Percentiles rank a stretch among this genome's conserved stretches.
phyloP scores from a whole-genome alignment of 2,888 invertebrate species.

The Oscheius sp. region DNA sequence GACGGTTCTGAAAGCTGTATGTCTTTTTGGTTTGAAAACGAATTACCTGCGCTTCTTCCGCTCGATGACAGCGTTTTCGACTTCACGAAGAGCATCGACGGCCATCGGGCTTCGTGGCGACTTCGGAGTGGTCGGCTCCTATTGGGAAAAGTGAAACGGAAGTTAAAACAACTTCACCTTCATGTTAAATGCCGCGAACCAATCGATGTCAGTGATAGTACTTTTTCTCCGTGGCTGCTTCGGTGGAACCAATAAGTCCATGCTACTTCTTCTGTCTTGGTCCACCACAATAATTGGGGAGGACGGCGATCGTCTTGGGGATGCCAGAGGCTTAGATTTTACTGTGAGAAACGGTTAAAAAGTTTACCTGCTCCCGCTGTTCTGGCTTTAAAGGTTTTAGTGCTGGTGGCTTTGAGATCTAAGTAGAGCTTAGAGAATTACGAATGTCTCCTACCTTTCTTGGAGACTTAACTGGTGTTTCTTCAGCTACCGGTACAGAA shows the following conservation, averaged over 20 bases:
- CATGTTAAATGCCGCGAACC: conserved; percentile 61
- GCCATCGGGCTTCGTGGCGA: conserved; percentile 36
- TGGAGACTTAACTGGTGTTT: conserved; percentile 21
- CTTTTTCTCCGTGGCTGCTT: conserved; percentile 45
- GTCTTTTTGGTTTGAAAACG: background rate
- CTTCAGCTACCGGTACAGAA: background rate
- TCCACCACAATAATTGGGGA: conserved; percentile 57
- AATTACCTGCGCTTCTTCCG: conserved; percentile 14
- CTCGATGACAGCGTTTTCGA: conserved; percentile 25
- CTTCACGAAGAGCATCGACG: conserved; percentile 37
- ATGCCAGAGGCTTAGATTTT: background rate
- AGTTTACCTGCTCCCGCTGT: background rate
- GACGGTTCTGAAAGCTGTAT: background rate
- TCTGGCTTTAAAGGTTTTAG: background rate
- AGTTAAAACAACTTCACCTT: conserved; percentile 39
- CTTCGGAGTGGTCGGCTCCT: conserved; percentile 38
- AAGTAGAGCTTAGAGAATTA: background rate
- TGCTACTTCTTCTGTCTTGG: conserved; percentile 45
- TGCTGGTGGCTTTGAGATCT: conserved; percentile 15
- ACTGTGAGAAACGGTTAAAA: background rate
- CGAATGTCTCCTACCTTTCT: conserved; percentile 10
- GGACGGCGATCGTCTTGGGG: conserved; percentile 34
- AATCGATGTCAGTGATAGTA: conserved; percentile 59
- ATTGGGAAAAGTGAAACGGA: background rate
- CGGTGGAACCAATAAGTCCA: conserved; percentile 42